These are phyloP conservation scores for Drosophila pandora DNA, from an alignment of 1,140 invertebrate genomes.

Conservation along the genomic window DNA sequence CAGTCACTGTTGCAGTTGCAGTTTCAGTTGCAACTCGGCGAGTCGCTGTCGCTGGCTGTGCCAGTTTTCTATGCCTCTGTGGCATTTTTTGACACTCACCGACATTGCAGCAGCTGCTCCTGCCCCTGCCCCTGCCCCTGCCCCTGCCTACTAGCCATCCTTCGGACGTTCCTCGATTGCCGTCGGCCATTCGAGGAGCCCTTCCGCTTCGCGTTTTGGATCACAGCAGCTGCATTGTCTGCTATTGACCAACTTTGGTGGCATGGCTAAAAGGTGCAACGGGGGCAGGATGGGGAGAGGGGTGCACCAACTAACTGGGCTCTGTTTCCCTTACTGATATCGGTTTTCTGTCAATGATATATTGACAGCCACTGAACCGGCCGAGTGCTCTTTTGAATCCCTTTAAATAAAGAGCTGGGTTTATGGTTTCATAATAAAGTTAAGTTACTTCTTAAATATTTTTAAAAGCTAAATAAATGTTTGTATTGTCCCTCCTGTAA, in stretches of 20 bases:
- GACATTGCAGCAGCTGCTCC: constrained; percentile 21
- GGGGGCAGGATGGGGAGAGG: background rate
- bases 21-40: constrained; percentile 43
- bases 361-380: constrained; percentile 21
- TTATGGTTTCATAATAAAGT: background rate
- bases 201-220: constrained; percentile 42
- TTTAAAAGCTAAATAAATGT: background rate
- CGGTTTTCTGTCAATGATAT: constrained; percentile 32
- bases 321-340: constrained; percentile 29
- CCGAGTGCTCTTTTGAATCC: constrained; percentile 17
- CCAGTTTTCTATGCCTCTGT: constrained; percentile 65
- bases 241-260: constrained; percentile 41
- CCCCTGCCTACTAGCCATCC: background rate
- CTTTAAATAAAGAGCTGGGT: constrained; percentile 2
- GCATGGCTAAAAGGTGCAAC: constrained; percentile 2
- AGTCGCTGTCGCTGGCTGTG: constrained; percentile 46
- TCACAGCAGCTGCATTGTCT: constrained; percentile 51
- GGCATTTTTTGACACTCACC: constrained; percentile 51
- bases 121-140: background rate
- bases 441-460: background rate
- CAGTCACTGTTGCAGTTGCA: constrained; percentile 32
- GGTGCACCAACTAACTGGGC: constrained; percentile 27
- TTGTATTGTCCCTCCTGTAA: background rate
- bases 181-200: constrained; percentile 25
- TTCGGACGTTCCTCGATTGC: constrained; percentile 15